Evolutionary conservation across 2,888 invertebrate species (phyloP), one percentile per base, ranked within the genome.

Genomic region (Eugnorisma glareosa): DNA sequence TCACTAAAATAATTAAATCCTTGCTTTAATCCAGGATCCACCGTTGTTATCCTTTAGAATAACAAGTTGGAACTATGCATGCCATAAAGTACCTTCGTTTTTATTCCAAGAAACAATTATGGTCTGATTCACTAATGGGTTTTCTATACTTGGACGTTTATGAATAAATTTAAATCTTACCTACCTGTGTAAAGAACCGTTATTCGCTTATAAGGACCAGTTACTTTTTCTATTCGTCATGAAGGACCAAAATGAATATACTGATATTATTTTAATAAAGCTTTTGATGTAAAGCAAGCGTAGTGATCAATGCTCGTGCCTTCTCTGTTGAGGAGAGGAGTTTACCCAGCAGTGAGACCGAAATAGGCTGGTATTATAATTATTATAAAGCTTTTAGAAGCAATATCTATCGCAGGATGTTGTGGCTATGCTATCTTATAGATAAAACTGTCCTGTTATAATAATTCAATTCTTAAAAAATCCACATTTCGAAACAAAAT

Each of bases 1-100:
- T 43, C 59, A 51, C 66, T 81, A 59, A 81, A 79, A 74, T 81
- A 81, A 79, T 81, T 45, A 67, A 79, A 81, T 67, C 48, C 40
- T 18, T 18, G 31, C 35, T 79, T 79, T 66, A 54, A 40, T 40
- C 45, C 45, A 21, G 31, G 40, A 64, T 57, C 40, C 5, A 21
- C 7, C 28, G 54, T 43, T 45, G 24, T 75, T 59, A 82, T 76
- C 37, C 15, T 24, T 45, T 24, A 28, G 31, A 70, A 61, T 31
- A 57, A 67, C 51, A 61, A 76, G n/a, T 45, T 31, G 11, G 13
- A 48, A 51, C 43, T 24, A 64, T 59, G 21, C 54, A 61, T 35
- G 70, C 10, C 7, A n/a, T 35, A 51, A 43, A 66, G 1, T 66
- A 59, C 18, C 31, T 0, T 48, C 18, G 18, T 15, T 63, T 24